Evolutionary conservation across 2,113 vertebrate species (phyloP).

Genomic region (Eulacestoma nigropectus): DNA sequence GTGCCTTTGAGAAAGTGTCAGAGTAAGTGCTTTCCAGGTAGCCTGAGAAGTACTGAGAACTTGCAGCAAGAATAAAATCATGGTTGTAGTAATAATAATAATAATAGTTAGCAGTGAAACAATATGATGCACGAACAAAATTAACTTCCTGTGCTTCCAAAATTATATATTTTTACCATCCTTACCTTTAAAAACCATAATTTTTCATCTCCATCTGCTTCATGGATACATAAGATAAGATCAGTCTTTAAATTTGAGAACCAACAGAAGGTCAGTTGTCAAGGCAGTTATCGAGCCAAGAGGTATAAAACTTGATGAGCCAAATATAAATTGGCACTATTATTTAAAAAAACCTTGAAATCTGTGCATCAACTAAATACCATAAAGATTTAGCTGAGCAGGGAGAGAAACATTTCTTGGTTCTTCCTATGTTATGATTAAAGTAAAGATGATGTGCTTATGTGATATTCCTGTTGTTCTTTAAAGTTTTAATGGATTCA

Average conservation of each 20-base stretch:
- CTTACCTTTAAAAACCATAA: background rate
- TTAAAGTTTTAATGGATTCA: background rate
- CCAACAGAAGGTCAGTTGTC: conserved; percentile 20
- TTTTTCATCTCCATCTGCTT: background rate
- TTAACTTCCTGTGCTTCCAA: background rate
- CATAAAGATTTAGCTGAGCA: background rate
- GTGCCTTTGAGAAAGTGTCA: background rate
- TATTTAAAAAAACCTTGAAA: background rate
- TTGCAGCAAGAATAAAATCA: background rate
- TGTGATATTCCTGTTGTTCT: background rate
- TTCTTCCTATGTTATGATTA: background rate
- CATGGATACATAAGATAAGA: background rate
- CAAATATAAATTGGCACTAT: conserved; percentile 17
- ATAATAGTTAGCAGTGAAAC: background rate
- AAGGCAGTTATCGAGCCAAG: background rate
- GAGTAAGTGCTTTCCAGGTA: background rate
- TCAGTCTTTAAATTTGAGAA: conserved; percentile 6
- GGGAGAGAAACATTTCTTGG: background rate
- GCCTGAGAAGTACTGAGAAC: background rate
- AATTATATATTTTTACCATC: background rate
- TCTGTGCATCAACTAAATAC: background rate
- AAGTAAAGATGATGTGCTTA: background rate
- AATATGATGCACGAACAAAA: background rate
- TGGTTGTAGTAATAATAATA: background rate
- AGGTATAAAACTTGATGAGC: background rate